Evolutionary conservation across 2,888 invertebrate genomes (phyloP).

Genomic region (Mythimna vitellina): DNA sequence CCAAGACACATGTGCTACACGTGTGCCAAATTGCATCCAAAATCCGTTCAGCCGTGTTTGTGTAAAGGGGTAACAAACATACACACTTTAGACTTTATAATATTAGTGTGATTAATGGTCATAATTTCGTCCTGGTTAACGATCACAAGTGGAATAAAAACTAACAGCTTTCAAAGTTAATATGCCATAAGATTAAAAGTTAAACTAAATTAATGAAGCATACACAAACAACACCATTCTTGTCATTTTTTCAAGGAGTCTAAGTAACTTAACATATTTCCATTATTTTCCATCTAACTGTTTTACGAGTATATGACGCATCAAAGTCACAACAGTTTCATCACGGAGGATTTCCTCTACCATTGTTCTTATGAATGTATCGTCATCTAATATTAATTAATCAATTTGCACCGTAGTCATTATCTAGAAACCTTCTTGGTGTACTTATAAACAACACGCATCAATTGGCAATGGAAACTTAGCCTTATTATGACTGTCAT

Average conservation of each 20-base stretch:
- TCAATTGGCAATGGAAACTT: slow-evolving; percentile 1
- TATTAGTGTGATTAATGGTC: no score
- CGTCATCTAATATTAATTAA: slow-evolving; percentile 23
- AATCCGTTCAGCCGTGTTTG: no score
- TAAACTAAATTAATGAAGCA: neutral
- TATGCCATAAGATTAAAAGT: no score
- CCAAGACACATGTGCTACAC: no score
- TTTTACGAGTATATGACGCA: slow-evolving; percentile 15
- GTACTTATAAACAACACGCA: slow-evolving; percentile 22
- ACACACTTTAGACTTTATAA: no score
- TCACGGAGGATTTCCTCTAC: slow-evolving; percentile 35
- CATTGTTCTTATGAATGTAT: slow-evolving; percentile 43
- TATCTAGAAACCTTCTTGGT: slow-evolving; percentile 3
- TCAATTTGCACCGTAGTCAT: slow-evolving; percentile 4
- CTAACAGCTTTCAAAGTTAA: no score
- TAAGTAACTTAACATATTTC: neutral
- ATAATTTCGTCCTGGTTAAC: no score
- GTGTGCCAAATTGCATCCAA: no score
- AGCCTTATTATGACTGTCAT: neutral
- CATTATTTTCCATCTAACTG: neutral
- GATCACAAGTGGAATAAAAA: no score
- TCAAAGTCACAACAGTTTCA: slow-evolving; percentile 13
- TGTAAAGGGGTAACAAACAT: no score
- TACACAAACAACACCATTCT: neutral
- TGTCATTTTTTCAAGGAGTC: neutral